Conservation (phyloP, 2,888 invertebrate genomes). For the Dicyrtoma fusca region DNA sequence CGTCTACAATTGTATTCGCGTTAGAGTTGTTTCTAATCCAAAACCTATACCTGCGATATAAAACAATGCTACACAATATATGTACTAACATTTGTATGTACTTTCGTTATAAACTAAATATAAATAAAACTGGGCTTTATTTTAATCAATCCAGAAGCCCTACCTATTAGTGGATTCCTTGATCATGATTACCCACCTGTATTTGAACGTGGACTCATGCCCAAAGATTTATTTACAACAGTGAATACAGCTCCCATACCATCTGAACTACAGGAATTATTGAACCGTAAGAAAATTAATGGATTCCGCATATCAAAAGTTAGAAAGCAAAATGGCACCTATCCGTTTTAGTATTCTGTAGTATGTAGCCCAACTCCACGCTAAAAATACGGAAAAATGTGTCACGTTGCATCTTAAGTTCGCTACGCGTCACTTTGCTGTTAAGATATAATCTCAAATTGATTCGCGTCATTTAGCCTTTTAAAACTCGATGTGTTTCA, state of each 20-base stretch:
- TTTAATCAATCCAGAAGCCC: not conserved
- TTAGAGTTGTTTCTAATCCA: not conserved
- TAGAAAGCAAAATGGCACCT: no score
- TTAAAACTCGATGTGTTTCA: no score
- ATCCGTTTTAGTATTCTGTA: no score
- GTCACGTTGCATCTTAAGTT: no score
- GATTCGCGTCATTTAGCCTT: not conserved
- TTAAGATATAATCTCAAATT: no score
- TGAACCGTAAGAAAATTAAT: conserved; percentile 94
- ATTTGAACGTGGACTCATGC: conserved; percentile 70
- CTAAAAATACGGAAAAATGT: no score
- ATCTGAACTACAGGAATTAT: conserved; percentile 91
- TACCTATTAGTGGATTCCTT: conserved; percentile 80
- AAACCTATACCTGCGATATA: not conserved
- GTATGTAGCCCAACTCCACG: no score
- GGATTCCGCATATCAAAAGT: no score
- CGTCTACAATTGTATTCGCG: not conserved
- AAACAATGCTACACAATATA: not conserved
- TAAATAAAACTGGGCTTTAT: no score
- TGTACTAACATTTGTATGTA: not conserved
- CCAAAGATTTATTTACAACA: conserved; percentile 77
- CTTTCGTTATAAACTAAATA: conserved; percentile 4
- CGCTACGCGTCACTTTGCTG: no score
- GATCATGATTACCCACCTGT: conserved; percentile 86
- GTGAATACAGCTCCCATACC: conserved; percentile 86